Conservation (phyloP, 2,113 vertebrate species). For the Cnemophilus loriae region DNA sequence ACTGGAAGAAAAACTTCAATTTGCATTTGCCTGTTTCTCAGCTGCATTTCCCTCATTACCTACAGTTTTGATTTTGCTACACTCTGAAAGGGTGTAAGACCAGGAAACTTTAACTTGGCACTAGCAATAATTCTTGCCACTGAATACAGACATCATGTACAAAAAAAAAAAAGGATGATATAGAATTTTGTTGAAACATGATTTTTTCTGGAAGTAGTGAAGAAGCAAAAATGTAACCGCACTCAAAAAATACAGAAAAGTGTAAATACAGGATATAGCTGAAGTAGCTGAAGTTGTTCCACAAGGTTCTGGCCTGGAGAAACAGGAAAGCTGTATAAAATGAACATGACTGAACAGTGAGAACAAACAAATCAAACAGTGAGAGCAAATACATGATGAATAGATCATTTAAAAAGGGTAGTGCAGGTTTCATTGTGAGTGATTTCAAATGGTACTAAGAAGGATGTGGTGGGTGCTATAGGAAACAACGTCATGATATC, state of each 20-base stretch:
- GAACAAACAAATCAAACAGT: background rate
- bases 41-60: background rate
- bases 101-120: background rate
- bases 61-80: background rate
- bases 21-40: background rate
- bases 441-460: background rate
- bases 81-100: background rate
- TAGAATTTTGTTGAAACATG: background rate
- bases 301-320: background rate
- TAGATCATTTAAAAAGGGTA: background rate
- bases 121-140: background rate
- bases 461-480: background rate
- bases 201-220: background rate
- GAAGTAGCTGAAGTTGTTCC: background rate
- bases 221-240: background rate
- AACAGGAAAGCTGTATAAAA: background rate
- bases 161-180: background rate
- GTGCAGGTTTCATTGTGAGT: background rate
- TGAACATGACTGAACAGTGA: background rate
- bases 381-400: background rate
- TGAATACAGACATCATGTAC: background rate
- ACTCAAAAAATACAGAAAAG: background rate
- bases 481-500: background rate
- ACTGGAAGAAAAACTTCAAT: background rate
- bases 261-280: background rate